Evolutionary conservation across 2,113 vertebrate genomes (phyloP).

Genomic region (Dromiciops gliroides): DNA sequence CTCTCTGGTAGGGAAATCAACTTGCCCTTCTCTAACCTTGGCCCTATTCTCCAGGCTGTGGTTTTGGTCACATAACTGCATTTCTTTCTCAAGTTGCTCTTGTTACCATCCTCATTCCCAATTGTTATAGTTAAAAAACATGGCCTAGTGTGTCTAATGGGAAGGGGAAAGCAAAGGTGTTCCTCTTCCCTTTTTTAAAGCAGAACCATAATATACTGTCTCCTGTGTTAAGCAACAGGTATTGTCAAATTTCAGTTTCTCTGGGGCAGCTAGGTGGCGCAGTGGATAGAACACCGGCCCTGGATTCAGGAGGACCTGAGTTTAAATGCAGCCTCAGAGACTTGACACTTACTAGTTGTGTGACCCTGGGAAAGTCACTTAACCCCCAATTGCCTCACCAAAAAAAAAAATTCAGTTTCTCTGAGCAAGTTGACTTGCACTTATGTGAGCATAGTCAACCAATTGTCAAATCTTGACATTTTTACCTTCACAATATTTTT

Average conservation of each 20-base stretch:
- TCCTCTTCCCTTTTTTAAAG: neutral
- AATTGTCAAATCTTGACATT: no score
- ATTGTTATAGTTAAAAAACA: neutral
- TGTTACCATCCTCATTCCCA: slow-evolving; percentile 6
- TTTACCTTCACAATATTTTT: no score
- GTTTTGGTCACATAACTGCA: neutral
- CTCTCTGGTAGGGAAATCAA: slow-evolving; percentile 15
- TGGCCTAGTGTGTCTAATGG: neutral
- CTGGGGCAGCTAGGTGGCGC: no score
- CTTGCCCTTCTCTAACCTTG: neutral
- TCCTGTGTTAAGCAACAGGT: neutral
- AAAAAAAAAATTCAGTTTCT: no score
- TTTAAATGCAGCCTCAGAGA: no score
- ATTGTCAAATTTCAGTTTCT: neutral
- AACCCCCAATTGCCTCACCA: no score
- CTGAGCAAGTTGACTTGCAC: no score
- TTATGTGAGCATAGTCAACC: no score
- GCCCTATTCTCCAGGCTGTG: neutral
- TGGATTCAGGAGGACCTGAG: no score
- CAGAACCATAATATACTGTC: slow-evolving; percentile 8
- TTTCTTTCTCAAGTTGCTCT: neutral
- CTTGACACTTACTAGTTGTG: no score
- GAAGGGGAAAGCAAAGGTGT: neutral
- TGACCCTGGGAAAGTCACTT: no score
- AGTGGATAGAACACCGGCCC: no score